Evolutionary conservation across 2,888 invertebrate species (phyloP).

Genomic region (Epistrophe grossulariae): DNA sequence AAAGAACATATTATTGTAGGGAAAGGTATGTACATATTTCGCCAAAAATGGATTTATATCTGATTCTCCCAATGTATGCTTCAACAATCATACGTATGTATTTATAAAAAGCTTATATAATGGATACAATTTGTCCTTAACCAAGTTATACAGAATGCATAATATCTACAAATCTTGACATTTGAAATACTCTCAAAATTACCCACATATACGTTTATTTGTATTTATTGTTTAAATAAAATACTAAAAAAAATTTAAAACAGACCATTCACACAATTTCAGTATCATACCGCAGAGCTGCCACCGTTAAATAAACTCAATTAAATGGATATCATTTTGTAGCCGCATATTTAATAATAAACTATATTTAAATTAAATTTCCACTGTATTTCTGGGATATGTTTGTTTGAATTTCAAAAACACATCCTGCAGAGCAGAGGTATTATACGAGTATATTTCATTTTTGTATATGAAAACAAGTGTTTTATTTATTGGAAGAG

Average conservation of each 20-base stretch:
- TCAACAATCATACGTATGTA: too few relatives aligned
- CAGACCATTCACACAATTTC: conserved; percentile 32
- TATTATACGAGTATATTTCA: conserved; percentile 23
- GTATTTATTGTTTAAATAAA: not conserved
- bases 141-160: too few relatives aligned
- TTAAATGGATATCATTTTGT: conserved; percentile 57
- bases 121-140: too few relatives aligned
- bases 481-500: conserved; percentile 30
- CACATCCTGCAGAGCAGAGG: conserved; percentile 20
- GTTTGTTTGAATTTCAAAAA: conserved; percentile 34
- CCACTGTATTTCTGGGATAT: conserved; percentile 9
- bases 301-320: conserved; percentile 54
- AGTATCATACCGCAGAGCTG: conserved; percentile 33
- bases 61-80: too few relatives aligned
- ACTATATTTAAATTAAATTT: conserved; percentile 62
- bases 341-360: conserved; percentile 68
- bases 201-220: not conserved
- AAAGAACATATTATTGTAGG: too few relatives aligned
- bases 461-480: conserved; percentile 25
- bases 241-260: not conserved
- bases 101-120: too few relatives aligned
- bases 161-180: too few relatives aligned
- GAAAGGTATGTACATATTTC: too few relatives aligned
- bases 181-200: not conserved
- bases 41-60: too few relatives aligned